Conservation (phyloP, 64 coral and sea anemone species). For the Pocillopora verrucosa region DNA sequence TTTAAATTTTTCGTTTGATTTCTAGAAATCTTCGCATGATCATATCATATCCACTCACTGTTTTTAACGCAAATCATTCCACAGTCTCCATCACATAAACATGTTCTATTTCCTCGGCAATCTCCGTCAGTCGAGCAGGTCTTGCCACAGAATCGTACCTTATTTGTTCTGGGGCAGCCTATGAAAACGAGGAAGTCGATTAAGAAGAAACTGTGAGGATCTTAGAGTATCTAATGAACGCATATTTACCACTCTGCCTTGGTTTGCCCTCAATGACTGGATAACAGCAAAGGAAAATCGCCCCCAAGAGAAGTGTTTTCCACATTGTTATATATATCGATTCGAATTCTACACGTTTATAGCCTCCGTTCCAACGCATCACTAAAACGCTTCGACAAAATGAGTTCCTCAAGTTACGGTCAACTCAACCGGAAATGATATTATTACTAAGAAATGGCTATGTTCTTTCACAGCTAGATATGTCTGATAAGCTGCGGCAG, state of each 20-base stretch:
- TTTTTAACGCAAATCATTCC: conserved; percentile 59
- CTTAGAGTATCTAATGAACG: too few species aligned
- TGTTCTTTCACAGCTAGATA: neutral
- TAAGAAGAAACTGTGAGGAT: too few species aligned
- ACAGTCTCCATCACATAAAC: conserved; percentile 80
- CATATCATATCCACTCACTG: neutral
- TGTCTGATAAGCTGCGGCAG: neutral
- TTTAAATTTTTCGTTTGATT: too few species aligned
- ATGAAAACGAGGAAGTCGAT: neutral
- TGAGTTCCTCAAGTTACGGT: conserved; percentile 12
- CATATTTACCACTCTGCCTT: neutral
- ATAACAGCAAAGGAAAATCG: neutral
- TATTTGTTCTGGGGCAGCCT: conserved; percentile 44
- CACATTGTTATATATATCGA: neutral
- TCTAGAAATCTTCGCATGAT: too few species aligned
- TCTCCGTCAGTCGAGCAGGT: conserved; percentile 5
- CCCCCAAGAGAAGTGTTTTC: neutral
- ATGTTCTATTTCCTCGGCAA: conserved; percentile 27
- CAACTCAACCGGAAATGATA: conserved; percentile 9
- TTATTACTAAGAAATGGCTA: neutral
- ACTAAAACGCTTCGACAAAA: neutral
- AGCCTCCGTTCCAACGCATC: neutral
- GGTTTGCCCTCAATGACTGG: neutral
- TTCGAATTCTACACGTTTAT: neutral
- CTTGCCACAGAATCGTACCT: conserved; percentile 24